A percentile compares a stretch with the other conserved stretches of the same genome.
phyloP scores from a whole-genome alignment of 2,797 vertebrate genomes.

The Coendou prehensilis region DNA sequence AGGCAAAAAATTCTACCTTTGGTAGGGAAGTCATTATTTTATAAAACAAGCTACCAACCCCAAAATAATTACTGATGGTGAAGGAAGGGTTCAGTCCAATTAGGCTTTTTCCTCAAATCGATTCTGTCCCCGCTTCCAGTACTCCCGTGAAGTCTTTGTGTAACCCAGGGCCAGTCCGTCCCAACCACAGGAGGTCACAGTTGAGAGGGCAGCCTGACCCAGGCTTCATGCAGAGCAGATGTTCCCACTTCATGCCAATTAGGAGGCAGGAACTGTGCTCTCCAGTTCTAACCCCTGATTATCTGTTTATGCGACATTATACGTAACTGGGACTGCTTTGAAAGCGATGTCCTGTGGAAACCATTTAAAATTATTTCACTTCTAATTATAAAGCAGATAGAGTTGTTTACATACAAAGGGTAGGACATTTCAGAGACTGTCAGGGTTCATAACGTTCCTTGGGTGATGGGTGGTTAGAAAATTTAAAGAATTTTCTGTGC shows the following conservation, averaged over 20 bases:
- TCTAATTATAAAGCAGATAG: conserved; percentile 89
- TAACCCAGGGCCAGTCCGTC: conserved; percentile 85
- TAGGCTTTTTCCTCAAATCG: conserved; percentile 78
- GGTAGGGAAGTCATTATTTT: conserved; percentile 62
- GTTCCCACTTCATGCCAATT: conserved; percentile 89
- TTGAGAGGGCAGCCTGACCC: conserved; percentile 87
- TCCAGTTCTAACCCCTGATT: conserved; percentile 88
- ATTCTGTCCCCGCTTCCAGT: conserved; percentile 79
- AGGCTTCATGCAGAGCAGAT: conserved; percentile 88
- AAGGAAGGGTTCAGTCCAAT: conserved; percentile 79
- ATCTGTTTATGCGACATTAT: conserved; percentile 88
- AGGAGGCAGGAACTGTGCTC: conserved; percentile 89
- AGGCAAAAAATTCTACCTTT: conserved; percentile 70
- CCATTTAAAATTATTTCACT: conserved; percentile 89
- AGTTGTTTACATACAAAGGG: conserved; percentile 87
- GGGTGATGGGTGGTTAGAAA: conserved; percentile 79
- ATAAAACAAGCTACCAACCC: conserved; percentile 57
- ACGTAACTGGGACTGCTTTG: conserved; percentile 89
- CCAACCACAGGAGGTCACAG: conserved; percentile 87
- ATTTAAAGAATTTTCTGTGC: conserved; percentile 84
- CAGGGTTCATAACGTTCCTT: conserved; percentile 82
- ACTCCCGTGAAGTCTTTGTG: conserved; percentile 84
- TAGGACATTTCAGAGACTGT: conserved; percentile 82
- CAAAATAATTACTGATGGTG: conserved; percentile 71
- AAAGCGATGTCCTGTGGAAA: conserved; percentile 88